These are phyloP conservation scores for Leptinotarsa texana DNA, from an alignment of 1,140 invertebrate species.

Conservation along the genomic window DNA sequence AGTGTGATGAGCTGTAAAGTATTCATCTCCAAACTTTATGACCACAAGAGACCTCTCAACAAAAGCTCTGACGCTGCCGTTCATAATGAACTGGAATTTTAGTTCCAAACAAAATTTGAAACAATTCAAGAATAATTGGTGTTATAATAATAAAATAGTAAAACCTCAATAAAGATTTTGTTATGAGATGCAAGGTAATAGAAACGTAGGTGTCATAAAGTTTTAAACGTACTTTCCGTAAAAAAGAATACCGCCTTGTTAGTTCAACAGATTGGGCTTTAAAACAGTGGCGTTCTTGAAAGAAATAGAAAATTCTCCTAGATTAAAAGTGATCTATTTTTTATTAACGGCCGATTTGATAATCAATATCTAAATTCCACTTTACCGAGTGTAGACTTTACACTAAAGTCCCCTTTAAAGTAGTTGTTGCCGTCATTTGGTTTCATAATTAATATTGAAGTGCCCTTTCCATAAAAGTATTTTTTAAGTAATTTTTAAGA, in stretches of 20 bases:
- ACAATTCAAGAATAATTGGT: conserved; percentile 2
- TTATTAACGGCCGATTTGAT: too few species aligned
- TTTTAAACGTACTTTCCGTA: background rate
- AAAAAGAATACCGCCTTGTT: background rate
- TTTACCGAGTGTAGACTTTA: too few species aligned
- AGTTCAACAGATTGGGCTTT: background rate
- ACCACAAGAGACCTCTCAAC: background rate
- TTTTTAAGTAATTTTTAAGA: too few species aligned
- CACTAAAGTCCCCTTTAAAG: too few species aligned
- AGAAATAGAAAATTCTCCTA: too few species aligned
- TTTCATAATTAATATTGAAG: too few species aligned
- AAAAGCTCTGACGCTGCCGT: conserved; percentile 5
- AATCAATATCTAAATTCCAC: too few species aligned
- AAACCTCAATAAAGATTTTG: conserved; percentile 3
- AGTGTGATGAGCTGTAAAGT: background rate
- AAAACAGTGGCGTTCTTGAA: background rate
- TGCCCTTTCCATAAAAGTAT: too few species aligned
- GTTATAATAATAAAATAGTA: conserved; percentile 7
- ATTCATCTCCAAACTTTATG: background rate
- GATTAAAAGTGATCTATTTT: too few species aligned
- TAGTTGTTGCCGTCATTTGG: too few species aligned
- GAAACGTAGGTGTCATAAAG: background rate
- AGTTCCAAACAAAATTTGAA: background rate
- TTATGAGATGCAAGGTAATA: background rate
- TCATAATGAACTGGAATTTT: conserved; percentile 4